Conservation (phyloP, 2,888 invertebrate genomes). For the Erpobdella octoculata region DNA sequence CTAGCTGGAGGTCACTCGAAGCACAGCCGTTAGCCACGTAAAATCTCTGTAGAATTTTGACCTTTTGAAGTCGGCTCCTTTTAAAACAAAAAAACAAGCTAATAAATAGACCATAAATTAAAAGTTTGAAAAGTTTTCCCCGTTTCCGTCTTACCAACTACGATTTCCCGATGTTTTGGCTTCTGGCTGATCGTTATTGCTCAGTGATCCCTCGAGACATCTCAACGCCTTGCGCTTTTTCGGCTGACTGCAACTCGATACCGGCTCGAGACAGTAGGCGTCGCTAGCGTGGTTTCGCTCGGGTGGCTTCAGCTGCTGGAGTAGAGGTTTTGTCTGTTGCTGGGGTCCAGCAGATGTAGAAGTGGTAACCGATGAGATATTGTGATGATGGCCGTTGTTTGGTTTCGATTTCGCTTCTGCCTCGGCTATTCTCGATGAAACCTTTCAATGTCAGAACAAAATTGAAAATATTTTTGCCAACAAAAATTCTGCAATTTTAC, state of each 20-base stretch:
- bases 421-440: conserved; percentile 44
- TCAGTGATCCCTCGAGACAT: conserved; percentile 6
- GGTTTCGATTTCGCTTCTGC: conserved; percentile 46
- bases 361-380: background rate
- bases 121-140: too few relatives aligned
- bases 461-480: too few relatives aligned
- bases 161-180: background rate
- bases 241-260: background rate
- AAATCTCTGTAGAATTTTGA: conserved; percentile 18
- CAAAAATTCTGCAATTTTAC: too few relatives aligned
- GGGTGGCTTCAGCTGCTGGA: conserved; percentile 18
- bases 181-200: background rate
- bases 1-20: conserved; percentile 3
- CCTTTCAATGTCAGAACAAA: too few relatives aligned
- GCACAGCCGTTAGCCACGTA: conserved; percentile 16
- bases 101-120: too few relatives aligned
- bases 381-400: conserved; percentile 16
- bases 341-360: background rate
- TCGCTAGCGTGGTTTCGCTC: background rate
- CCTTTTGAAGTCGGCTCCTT: conserved; percentile 15
- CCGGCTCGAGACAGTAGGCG: background rate
- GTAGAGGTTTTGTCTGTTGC: background rate
- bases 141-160: background rate
- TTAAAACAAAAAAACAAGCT: too few relatives aligned
- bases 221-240: conserved; percentile 7